A percentile compares a stretch with the other conserved stretches of the same genome.
phyloP scores from a whole-genome alignment of 1,140 invertebrate genomes.

The Drosophila pandora region DNA sequence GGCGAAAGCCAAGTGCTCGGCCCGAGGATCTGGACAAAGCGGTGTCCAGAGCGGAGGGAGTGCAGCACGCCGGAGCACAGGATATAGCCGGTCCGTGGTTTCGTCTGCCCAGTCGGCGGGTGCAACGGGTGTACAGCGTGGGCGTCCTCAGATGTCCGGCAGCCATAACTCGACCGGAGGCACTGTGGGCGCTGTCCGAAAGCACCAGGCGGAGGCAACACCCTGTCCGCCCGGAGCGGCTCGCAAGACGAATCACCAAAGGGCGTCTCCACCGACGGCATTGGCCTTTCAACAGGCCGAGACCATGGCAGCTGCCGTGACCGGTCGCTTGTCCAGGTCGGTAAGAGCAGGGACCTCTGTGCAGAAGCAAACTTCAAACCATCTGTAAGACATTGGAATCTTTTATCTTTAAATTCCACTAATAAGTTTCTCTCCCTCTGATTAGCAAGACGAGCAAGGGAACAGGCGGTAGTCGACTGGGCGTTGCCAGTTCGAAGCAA shows the following conservation, averaged over 20 bases:
- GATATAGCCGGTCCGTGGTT: background rate
- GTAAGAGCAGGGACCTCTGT: background rate
- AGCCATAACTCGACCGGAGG: background rate
- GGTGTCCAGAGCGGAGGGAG: background rate
- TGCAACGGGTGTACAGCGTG: background rate
- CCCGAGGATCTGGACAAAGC: background rate
- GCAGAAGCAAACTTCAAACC: conserved; percentile 1
- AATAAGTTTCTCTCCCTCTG: background rate
- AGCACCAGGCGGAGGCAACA: background rate
- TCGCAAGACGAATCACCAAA: conserved; percentile 7
- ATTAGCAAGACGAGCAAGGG: conserved; percentile 10
- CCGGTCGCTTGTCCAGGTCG: conserved; percentile 3
- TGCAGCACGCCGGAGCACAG: background rate
- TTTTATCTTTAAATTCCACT: too few species aligned
- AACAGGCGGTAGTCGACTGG: background rate
- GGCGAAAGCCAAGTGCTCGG: conserved; percentile 15
- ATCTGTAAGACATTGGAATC: conserved; percentile 9
- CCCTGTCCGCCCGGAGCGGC: background rate
- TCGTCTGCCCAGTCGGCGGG: background rate
- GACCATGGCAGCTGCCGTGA: background rate
- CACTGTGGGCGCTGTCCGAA: background rate
- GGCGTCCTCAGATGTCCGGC: background rate
- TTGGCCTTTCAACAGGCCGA: background rate
- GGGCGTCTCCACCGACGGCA: background rate
- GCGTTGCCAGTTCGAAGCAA: conserved; percentile 6